These are phyloP conservation scores for Sebastes diaconus DNA, from an alignment of 2,797 vertebrate genomes.

Conservation along the genomic window DNA sequence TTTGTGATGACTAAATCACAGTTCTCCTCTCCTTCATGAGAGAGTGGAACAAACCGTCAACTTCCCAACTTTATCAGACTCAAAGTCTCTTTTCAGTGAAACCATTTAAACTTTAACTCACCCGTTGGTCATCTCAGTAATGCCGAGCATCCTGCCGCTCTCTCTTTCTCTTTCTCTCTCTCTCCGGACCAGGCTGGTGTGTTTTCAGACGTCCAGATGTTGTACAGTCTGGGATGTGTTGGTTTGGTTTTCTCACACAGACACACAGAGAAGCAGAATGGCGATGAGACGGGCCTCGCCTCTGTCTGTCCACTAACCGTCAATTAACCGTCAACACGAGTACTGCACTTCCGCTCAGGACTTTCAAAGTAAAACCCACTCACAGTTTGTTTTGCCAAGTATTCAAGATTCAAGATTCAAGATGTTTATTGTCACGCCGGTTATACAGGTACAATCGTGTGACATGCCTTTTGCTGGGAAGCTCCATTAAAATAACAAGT, in stretches of 20 bases:
- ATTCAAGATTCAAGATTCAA: too few relatives aligned
- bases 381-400: too few relatives aligned
- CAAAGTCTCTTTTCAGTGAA: background rate
- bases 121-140: slow-evolving; percentile 84
- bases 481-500: too few relatives aligned
- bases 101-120: slow-evolving; percentile 48
- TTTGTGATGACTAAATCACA: background rate
- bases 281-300: slow-evolving; percentile 63
- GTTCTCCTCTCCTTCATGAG: background rate
- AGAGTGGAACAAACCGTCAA: slow-evolving; percentile 33
- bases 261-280: slow-evolving; percentile 37
- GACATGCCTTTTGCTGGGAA: too few relatives aligned
- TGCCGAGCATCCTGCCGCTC: slow-evolving; percentile 71
- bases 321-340: background rate
- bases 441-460: too few relatives aligned
- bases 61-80: slow-evolving; percentile 40
- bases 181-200: background rate
- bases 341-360: background rate
- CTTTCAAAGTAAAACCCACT: slow-evolving; percentile 43
- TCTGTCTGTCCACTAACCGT: background rate
- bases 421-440: too few relatives aligned
- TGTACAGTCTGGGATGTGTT: slow-evolving; percentile 34
- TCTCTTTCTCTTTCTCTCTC: too few relatives aligned
- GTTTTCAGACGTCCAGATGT: slow-evolving; percentile 68
- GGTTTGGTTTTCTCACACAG: background rate